Percentiles rank a stretch among this genome's conserved stretches.
Evolutionary conservation across 2,888 invertebrate species (phyloP).

Genomic region (Bellardia bayeri): DNA sequence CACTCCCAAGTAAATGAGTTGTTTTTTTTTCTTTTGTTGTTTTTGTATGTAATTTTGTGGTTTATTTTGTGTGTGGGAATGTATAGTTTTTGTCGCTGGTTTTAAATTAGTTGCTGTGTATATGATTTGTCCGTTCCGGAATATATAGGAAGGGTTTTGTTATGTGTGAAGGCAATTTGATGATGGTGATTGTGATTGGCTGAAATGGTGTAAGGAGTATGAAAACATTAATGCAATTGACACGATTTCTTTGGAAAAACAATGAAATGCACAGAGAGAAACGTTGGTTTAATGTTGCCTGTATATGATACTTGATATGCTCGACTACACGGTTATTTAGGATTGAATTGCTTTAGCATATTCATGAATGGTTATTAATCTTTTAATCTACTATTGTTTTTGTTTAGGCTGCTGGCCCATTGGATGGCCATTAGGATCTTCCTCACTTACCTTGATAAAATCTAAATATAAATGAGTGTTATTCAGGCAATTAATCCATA

Average conservation of each 20-base stretch:
- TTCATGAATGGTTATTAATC: no score
- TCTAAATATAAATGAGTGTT: no score
- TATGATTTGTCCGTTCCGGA: slow-evolving; percentile 70
- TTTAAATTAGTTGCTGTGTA: slow-evolving; percentile 42
- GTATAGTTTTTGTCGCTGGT: slow-evolving; percentile 24
- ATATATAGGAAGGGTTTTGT: slow-evolving; percentile 59
- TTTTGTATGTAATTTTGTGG: slow-evolving; percentile 33
- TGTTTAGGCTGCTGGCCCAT: no score
- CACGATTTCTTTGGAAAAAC: slow-evolving; percentile 59
- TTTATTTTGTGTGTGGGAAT: slow-evolving; percentile 54
- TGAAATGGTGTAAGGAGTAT: slow-evolving; percentile 31
- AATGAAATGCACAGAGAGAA: slow-evolving; percentile 42
- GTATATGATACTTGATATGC: no score
- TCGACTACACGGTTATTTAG: no score
- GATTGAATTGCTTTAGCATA: no score
- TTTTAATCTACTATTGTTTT: no score
- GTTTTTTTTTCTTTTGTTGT: not conserved
- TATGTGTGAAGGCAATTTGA: not conserved
- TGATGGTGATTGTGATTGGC: slow-evolving; percentile 40
- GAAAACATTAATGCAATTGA: slow-evolving; percentile 54
- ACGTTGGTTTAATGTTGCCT: not conserved
- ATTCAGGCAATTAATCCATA: no score
- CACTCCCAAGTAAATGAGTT: slow-evolving; percentile 48
- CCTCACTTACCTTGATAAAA: no score
- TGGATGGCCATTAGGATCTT: no score